phyloP scores from a whole-genome alignment of 2,113 vertebrate species.

The Tor tambroides region DNA sequence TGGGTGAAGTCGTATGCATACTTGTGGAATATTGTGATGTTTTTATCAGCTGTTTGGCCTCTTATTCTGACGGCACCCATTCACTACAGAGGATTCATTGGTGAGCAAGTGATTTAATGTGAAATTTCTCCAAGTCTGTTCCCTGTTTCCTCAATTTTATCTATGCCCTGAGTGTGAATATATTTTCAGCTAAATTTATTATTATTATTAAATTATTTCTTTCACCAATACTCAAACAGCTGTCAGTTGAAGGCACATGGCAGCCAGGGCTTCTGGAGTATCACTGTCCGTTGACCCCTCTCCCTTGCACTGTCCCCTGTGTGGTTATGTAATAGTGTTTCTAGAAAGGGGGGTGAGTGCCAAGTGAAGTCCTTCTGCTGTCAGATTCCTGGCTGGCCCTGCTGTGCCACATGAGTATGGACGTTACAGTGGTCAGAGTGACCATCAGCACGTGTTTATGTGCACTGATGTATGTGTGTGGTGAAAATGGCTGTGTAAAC shows the following conservation, averaged over 20 bases:
- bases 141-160: neutral
- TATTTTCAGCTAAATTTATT: neutral
- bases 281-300: neutral
- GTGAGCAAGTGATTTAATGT: neutral
- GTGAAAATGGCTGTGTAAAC: neutral
- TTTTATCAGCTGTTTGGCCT: neutral
- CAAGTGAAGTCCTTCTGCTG: slow-evolving; percentile 16
- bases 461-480: neutral
- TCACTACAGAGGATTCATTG: neutral
- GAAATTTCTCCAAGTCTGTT: neutral
- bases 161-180: neutral
- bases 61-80: neutral
- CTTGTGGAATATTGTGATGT: neutral
- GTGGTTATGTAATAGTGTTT: slow-evolving; percentile 32
- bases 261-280: neutral
- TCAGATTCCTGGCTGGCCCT: slow-evolving; percentile 16
- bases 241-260: slow-evolving; percentile 18
- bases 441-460: slow-evolving; percentile 11
- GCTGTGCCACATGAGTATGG: neutral
- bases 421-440: neutral
- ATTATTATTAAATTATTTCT: neutral
- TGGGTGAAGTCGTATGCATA: neutral
- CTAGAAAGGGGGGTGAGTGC: neutral
- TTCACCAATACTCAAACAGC: neutral
- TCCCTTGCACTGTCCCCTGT: slow-evolving; percentile 12